These are phyloP conservation scores for Tetranychus truncatus DNA, from an alignment of 2,888 invertebrate genomes.

Conservation along the genomic window DNA sequence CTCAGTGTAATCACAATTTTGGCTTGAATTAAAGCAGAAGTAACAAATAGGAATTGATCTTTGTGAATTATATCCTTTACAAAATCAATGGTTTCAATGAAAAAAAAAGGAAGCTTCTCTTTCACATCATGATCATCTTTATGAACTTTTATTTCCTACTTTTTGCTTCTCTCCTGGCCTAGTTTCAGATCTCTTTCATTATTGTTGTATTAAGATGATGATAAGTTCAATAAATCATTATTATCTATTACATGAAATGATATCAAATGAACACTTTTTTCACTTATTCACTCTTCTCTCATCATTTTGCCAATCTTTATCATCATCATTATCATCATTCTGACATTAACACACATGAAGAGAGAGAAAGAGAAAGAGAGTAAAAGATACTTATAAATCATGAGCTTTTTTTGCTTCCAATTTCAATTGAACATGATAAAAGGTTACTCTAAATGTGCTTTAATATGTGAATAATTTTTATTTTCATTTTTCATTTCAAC, in stretches of 20 bases:
- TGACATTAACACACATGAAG: too few relatives aligned
- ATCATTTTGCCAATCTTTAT: background rate
- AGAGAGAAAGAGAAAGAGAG: too few relatives aligned
- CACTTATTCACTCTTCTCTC: background rate
- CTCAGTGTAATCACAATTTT: background rate
- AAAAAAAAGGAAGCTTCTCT: background rate
- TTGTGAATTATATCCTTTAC: background rate
- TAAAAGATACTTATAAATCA: too few relatives aligned
- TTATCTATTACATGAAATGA: background rate
- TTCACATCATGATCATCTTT: background rate
- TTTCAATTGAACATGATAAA: too few relatives aligned
- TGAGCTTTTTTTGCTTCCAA: too few relatives aligned
- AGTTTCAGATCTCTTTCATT: constrained; percentile 3
- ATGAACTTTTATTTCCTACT: background rate
- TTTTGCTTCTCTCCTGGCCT: background rate
- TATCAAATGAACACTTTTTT: constrained; percentile 1
- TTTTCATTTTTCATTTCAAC: too few relatives aligned
- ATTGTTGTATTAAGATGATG: background rate
- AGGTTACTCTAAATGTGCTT: too few relatives aligned
- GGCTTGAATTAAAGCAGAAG: background rate
- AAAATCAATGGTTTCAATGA: background rate
- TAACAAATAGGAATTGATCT: background rate
- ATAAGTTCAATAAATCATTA: background rate
- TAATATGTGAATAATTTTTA: too few relatives aligned
- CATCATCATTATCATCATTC: too few relatives aligned